These are phyloP conservation scores for Dynastes maya DNA, from an alignment of 2,888 invertebrate species.

Conservation along the genomic window DNA sequence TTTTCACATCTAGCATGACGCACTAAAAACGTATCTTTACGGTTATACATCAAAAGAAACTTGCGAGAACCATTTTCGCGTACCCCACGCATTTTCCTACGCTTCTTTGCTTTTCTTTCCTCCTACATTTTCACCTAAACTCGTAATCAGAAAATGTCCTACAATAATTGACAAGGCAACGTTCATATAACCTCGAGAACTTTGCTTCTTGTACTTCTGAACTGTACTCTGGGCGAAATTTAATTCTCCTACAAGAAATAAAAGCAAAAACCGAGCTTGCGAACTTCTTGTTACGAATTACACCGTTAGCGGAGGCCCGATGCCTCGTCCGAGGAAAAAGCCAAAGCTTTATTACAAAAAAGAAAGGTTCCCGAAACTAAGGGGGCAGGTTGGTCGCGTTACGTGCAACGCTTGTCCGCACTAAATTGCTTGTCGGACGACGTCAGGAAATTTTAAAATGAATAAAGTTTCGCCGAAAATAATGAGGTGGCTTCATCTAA, in stretches of 20 bases:
- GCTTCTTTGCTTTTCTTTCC: not conserved
- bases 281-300: no score
- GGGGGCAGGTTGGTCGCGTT: not conserved
- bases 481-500: conserved; percentile 3
- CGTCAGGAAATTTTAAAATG: conserved; percentile 9
- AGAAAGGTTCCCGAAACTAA: not conserved
- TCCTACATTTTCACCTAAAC: not conserved
- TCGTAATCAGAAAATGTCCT: no score
- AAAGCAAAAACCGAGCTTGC: no score
- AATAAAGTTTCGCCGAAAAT: conserved; percentile 12
- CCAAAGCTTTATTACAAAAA: conserved; percentile 4
- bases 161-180: no score
- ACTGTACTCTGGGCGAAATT: no score
- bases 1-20: no score
- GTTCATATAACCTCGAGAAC: no score
- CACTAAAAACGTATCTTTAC: no score
- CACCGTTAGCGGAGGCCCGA: no score
- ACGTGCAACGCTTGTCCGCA: not conserved
- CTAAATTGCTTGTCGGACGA: conserved; percentile 9
- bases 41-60: no score
- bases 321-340: not conserved
- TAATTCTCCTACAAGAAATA: no score
- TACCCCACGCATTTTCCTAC: not conserved
- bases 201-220: no score
- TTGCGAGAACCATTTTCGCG: not conserved